Evolutionary conservation across 2,797 vertebrate species (phyloP).

Genomic region (Coendou prehensilis): DNA sequence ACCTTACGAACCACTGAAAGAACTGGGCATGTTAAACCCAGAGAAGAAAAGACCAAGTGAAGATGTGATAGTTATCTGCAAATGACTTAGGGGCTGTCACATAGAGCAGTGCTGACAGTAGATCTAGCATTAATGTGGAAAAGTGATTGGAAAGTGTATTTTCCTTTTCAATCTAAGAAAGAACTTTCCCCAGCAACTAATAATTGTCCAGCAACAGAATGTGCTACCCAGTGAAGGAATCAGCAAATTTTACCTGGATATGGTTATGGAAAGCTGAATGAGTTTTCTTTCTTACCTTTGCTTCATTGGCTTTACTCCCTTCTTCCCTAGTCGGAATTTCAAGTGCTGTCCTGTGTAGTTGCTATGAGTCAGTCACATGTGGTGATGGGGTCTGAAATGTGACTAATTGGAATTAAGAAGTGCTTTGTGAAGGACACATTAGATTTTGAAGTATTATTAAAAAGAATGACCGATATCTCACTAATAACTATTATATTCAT

Average conservation of each 20-base stretch:
- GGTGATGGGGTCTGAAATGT: neutral
- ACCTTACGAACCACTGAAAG: neutral
- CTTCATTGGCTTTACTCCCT: constrained; percentile 13
- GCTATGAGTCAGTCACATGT: neutral
- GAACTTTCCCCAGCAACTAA: constrained; percentile 10
- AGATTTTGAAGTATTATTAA: constrained; percentile 32
- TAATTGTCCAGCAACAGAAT: constrained; percentile 16
- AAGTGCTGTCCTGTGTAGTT: neutral
- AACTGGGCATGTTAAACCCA: constrained; percentile 18
- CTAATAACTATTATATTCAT: constrained; percentile 14
- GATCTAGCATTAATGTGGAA: neutral
- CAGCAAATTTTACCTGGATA: neutral
- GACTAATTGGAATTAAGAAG: neutral
- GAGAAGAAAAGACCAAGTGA: constrained; percentile 31
- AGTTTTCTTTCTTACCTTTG: neutral
- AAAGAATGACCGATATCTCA: constrained; percentile 29
- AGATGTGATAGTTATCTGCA: neutral
- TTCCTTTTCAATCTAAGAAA: constrained; percentile 39
- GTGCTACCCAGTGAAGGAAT: neutral
- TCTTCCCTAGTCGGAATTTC: neutral
- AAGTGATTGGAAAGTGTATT: constrained; percentile 10
- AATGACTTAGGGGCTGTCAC: neutral
- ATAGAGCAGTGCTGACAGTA: constrained; percentile 22
- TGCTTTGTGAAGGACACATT: neutral
- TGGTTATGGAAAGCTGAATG: neutral